These are phyloP conservation scores for Gallirallus australis DNA, from an alignment of 2,797 vertebrate genomes.

Conservation along the genomic window DNA sequence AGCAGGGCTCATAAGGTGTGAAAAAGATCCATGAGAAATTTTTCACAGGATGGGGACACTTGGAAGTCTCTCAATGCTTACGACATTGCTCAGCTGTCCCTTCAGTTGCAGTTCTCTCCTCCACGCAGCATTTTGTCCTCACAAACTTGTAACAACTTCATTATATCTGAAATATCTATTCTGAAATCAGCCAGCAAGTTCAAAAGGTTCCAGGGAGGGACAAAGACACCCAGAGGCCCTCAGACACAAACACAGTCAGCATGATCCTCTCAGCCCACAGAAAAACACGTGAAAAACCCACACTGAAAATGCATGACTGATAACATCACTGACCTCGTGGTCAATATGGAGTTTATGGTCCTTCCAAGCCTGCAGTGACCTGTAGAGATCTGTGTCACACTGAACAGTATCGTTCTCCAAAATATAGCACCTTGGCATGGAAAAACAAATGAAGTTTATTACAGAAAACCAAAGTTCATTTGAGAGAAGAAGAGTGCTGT, in stretches of 20 bases:
- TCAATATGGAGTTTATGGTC: constrained; percentile 97
- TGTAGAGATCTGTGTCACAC: constrained; percentile 91
- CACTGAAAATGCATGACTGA: neutral
- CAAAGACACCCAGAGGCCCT: neutral
- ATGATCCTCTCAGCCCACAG: neutral
- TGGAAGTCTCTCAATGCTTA: neutral
- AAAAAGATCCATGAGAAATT: neutral
- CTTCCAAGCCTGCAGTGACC: constrained; percentile 95
- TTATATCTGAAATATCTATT: neutral
- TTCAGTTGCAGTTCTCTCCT: neutral
- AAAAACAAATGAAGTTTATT: neutral
- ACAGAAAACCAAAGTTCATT: neutral
- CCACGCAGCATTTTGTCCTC: neutral
- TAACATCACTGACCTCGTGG: constrained; percentile 85
- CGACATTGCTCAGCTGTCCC: neutral
- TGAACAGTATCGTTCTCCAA: constrained; percentile 90
- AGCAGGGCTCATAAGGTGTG: neutral
- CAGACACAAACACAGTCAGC: neutral
- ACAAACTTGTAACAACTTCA: neutral
- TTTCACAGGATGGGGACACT: neutral
- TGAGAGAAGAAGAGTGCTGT: neutral
- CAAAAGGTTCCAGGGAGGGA: neutral
- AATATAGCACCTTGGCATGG: constrained; percentile 88
- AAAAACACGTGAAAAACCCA: neutral
- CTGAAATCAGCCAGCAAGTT: neutral